phyloP scores from a whole-genome alignment of 1,140 invertebrate genomes.

The Tetragnatha versicolor region DNA sequence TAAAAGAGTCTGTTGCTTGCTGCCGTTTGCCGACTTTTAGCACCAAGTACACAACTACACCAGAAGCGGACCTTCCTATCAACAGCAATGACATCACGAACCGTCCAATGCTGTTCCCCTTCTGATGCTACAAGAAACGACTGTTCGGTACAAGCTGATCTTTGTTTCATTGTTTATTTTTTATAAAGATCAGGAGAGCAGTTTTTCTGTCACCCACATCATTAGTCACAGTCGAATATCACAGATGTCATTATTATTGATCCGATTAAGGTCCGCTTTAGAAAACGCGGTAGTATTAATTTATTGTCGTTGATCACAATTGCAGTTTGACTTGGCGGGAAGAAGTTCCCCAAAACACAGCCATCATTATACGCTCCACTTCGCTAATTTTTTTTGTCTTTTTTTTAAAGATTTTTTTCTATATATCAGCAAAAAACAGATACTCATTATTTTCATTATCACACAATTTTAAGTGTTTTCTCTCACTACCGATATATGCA shows the following conservation, averaged over 20 bases:
- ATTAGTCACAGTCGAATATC: too few species aligned
- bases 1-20: conserved; percentile 4
- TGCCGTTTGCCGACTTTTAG: conserved; percentile 35
- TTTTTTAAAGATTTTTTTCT: background rate
- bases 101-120: too few species aligned
- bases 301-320: conserved; percentile 41
- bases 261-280: too few species aligned
- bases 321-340: conserved; percentile 42
- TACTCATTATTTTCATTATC: conserved; percentile 32
- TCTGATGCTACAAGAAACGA: too few species aligned
- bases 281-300: too few species aligned
- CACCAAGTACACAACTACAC: conserved; percentile 47
- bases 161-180: too few species aligned
- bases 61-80: conserved; percentile 18
- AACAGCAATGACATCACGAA: too few species aligned
- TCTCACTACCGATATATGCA: conserved; percentile 50
- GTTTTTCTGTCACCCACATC: too few species aligned
- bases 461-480: conserved; percentile 49
- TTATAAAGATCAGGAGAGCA: too few species aligned
- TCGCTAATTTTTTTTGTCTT: background rate
- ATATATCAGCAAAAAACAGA: conserved; percentile 27
- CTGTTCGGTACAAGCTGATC: too few species aligned
- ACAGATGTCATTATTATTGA: too few species aligned
- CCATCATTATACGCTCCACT: conserved; percentile 24
- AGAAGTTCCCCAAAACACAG: conserved; percentile 32